These are phyloP conservation scores for Calliphora vicina DNA, from an alignment of 1,140 invertebrate genomes.

Conservation along the genomic window DNA sequence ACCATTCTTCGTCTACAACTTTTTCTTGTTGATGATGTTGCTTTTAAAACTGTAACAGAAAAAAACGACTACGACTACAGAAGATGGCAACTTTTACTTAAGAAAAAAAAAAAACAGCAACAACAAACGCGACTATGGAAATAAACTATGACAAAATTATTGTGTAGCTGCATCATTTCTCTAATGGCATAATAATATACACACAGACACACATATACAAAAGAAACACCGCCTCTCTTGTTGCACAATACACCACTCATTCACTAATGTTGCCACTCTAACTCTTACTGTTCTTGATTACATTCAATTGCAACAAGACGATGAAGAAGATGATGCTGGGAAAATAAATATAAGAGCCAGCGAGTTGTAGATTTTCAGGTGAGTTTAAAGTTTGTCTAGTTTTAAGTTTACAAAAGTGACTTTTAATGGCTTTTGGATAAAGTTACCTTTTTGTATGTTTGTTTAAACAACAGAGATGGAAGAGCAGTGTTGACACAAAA, in stretches of 20 bases:
- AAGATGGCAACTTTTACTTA: slow-evolving; percentile 5
- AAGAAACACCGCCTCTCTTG: background rate
- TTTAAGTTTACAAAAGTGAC: slow-evolving; percentile 29
- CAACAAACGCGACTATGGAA: background rate
- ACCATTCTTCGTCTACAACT: background rate
- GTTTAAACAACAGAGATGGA: background rate
- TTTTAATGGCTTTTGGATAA: slow-evolving; percentile 32
- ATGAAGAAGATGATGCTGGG: background rate
- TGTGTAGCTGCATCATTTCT: background rate
- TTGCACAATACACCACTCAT: background rate
- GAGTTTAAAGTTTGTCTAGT: slow-evolving; percentile 25
- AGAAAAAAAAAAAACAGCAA: background rate
- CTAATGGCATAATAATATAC: background rate
- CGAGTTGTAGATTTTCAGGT: background rate
- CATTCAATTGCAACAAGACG: background rate
- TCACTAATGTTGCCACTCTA: background rate
- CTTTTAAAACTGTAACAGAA: background rate
- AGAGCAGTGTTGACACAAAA: background rate
- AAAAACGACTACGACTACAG: too few species aligned
- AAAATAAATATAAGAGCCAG: too few species aligned
- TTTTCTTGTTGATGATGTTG: background rate
- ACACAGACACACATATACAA: too few species aligned
- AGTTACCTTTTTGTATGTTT: background rate
- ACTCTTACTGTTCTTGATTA: background rate
- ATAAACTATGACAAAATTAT: background rate